These are phyloP conservation scores for Anguilla obscura DNA, from an alignment of 2,797 vertebrate species.

Conservation along the genomic window DNA sequence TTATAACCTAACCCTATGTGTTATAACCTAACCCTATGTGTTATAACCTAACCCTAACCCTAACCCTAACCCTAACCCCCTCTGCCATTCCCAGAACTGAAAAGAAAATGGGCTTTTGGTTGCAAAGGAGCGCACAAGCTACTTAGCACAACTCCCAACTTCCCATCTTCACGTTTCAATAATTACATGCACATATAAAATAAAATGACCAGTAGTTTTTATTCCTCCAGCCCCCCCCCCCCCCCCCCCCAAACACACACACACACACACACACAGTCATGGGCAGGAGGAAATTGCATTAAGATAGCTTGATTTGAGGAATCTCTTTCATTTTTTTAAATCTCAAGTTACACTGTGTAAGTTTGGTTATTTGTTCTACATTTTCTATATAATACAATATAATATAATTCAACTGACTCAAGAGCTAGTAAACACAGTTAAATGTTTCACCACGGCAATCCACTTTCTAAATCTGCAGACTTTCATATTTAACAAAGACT, in stretches of 20 bases:
- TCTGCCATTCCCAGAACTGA: background rate
- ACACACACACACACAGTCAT: background rate
- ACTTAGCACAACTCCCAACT: background rate
- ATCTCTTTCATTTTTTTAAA: constrained; percentile 19
- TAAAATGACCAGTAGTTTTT: background rate
- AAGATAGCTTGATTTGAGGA: background rate
- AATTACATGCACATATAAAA: background rate
- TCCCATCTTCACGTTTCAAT: background rate
- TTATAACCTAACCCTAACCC: too few relatives aligned
- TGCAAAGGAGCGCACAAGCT: background rate
- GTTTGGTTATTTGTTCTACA: constrained; percentile 38
- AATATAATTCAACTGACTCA: constrained; percentile 27
- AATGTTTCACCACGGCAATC: constrained; percentile 33
- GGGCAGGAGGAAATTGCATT: background rate
- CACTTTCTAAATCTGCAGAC: constrained; percentile 25
- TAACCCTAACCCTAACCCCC: too few relatives aligned
- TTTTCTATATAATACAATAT: background rate
- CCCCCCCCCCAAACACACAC: too few relatives aligned
- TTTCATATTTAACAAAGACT: constrained; percentile 26
- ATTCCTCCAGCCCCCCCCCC: background rate
- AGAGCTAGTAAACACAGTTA: constrained; percentile 27
- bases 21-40: too few relatives aligned
- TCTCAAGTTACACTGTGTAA: constrained; percentile 15
- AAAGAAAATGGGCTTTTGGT: background rate
- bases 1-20: too few relatives aligned